Conservation (phyloP, 2,888 invertebrate genomes). For the Dasypogon diadema region DNA sequence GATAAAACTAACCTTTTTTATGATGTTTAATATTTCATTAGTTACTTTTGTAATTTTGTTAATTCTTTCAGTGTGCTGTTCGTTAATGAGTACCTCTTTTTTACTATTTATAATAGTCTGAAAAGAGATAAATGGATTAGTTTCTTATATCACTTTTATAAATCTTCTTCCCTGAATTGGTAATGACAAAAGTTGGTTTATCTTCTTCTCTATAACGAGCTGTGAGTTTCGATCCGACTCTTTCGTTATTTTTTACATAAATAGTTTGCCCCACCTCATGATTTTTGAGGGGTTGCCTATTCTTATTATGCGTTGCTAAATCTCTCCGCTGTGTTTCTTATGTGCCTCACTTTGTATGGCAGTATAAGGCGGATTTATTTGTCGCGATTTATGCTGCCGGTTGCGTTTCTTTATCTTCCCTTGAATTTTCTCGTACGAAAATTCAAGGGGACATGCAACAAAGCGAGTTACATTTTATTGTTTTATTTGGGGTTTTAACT, state of each 20-base stretch:
- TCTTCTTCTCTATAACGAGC: slow-evolving; percentile 13
- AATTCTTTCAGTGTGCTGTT: slow-evolving; percentile 1
- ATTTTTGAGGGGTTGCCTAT: slow-evolving; percentile 35
- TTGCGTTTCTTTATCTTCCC: too few species aligned
- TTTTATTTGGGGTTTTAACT: too few species aligned
- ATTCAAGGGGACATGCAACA: too few species aligned
- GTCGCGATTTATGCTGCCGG: too few species aligned
- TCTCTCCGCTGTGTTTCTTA: too few species aligned
- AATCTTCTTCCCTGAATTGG: slow-evolving; percentile 34
- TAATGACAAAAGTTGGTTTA: slow-evolving; percentile 26
- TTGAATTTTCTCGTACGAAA: too few species aligned
- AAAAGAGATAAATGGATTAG: background rate
- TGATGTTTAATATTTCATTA: slow-evolving; percentile 5
- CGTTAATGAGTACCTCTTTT: background rate
- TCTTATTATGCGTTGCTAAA: slow-evolving; percentile 45
- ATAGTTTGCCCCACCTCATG: slow-evolving; percentile 33
- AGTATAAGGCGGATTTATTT: too few species aligned
- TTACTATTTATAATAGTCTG: slow-evolving; percentile 17
- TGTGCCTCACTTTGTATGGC: too few species aligned
- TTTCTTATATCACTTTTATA: slow-evolving; percentile 45
- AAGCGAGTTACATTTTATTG: too few species aligned
- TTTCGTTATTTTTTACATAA: slow-evolving; percentile 39
- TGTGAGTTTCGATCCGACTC: slow-evolving; percentile 36
- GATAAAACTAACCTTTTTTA: background rate
- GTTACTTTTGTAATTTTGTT: slow-evolving; percentile 14